Percentiles rank a stretch among this genome's conserved stretches.
These are phyloP conservation scores for Eulacestoma nigropectus DNA, from an alignment of 2,113 vertebrate genomes.

Conservation along the genomic window DNA sequence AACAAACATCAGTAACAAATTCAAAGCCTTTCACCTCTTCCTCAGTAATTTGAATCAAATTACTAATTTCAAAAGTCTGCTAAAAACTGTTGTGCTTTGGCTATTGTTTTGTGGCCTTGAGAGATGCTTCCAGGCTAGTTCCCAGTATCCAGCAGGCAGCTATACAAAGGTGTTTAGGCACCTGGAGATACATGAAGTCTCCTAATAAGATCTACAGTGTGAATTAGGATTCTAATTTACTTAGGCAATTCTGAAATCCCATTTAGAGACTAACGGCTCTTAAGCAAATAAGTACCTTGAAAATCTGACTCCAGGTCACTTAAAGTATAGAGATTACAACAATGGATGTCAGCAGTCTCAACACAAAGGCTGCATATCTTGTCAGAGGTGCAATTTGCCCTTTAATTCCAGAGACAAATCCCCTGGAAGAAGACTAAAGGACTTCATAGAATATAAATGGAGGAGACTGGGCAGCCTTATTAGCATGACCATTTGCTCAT, in stretches of 20 bases:
- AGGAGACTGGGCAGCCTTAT: not conserved
- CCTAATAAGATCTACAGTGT: constrained; percentile 14
- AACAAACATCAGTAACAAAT: not conserved
- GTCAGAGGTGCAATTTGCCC: not conserved
- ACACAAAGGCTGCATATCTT: not conserved
- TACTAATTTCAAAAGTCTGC: not conserved
- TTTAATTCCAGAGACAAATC: not conserved
- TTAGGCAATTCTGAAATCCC: constrained; percentile 43
- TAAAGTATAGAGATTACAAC: not conserved
- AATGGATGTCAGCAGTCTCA: not conserved
- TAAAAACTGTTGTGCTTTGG: not conserved
- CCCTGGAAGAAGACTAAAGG: not conserved
- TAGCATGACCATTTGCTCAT: not conserved
- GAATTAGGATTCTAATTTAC: constrained; percentile 37
- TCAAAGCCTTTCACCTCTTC: not conserved
- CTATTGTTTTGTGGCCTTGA: not conserved
- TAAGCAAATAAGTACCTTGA: constrained; percentile 42
- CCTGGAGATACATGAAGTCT: not conserved
- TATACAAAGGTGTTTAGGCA: not conserved
- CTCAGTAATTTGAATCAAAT: not conserved
- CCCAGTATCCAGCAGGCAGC: not conserved
- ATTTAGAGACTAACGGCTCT: constrained; percentile 32
- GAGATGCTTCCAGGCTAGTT: not conserved
- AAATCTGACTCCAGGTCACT: constrained; percentile 8
- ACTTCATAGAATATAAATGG: not conserved